These are phyloP conservation scores for Rhopalosiphum maidis DNA, from an alignment of 1,140 invertebrate genomes.

Conservation along the genomic window DNA sequence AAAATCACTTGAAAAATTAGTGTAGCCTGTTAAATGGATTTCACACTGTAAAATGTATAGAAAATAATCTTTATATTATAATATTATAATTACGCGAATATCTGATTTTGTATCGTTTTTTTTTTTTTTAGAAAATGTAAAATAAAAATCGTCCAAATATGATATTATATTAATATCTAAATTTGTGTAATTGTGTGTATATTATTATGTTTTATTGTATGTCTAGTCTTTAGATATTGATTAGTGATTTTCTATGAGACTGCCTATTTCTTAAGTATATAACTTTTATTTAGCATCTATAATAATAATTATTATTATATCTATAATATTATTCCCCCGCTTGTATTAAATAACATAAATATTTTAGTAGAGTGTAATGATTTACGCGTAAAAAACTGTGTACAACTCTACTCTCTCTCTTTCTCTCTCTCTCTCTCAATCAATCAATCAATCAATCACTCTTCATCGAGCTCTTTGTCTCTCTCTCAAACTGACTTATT, in stretches of 20 bases:
- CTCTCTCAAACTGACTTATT: not conserved
- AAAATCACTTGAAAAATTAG: not conserved
- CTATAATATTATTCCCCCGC: not conserved
- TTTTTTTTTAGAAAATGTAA: not conserved
- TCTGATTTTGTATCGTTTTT: not conserved
- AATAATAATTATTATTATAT: not conserved
- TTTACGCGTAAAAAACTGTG: not conserved
- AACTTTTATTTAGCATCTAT: constrained; percentile 34
- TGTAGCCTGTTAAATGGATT: not conserved
- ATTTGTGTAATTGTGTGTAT: not conserved
- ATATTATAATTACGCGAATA: not conserved
- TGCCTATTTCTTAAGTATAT: constrained; percentile 52
- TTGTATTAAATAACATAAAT: constrained; percentile 5
- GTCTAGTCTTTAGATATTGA: constrained; percentile 36
- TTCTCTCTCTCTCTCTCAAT: not conserved
- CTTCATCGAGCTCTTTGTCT: not conserved
- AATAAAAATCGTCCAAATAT: constrained; percentile 13
- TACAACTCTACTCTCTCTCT: not conserved
- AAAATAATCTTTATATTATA: not conserved
- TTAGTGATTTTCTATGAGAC: constrained; percentile 57
- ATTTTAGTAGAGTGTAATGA: not conserved
- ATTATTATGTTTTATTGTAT: not conserved
- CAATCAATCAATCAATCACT: not conserved
- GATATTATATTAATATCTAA: constrained; percentile 25
- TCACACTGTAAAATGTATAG: not conserved